These are phyloP conservation scores for Neolamprologus toae DNA, from an alignment of 2,113 vertebrate species.

Conservation along the genomic window DNA sequence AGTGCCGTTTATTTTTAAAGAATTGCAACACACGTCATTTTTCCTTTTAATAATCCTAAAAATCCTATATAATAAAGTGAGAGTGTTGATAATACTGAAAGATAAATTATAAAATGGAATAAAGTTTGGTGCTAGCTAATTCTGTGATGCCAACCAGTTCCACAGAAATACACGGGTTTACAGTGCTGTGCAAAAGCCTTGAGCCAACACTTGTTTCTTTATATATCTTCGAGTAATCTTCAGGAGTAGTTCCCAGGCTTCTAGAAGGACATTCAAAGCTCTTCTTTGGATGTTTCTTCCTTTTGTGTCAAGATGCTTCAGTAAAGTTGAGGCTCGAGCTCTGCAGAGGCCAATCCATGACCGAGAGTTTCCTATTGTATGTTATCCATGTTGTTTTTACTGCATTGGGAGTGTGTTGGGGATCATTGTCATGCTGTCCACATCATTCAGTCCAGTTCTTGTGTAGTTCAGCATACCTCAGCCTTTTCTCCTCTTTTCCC, in stretches of 20 bases:
- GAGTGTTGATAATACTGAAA: neutral
- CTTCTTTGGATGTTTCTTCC: neutral
- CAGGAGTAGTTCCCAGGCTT: neutral
- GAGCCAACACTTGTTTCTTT: neutral
- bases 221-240: neutral
- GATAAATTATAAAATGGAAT: neutral
- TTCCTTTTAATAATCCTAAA: neutral
- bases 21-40: neutral
- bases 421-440: neutral
- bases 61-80: neutral
- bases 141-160: neutral
- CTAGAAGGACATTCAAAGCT: neutral
- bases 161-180: neutral
- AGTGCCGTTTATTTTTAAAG: neutral
- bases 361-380: fast-evolving
- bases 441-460: neutral
- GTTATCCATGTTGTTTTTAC: neutral
- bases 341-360: neutral
- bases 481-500: neutral
- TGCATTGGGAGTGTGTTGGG: neutral
- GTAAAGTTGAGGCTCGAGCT: neutral
- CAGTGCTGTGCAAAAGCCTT: neutral
- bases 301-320: neutral
- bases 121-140: neutral
- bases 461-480: neutral